phyloP scores from a whole-genome alignment of 1,140 invertebrate species.

The Nephila pilipes region DNA sequence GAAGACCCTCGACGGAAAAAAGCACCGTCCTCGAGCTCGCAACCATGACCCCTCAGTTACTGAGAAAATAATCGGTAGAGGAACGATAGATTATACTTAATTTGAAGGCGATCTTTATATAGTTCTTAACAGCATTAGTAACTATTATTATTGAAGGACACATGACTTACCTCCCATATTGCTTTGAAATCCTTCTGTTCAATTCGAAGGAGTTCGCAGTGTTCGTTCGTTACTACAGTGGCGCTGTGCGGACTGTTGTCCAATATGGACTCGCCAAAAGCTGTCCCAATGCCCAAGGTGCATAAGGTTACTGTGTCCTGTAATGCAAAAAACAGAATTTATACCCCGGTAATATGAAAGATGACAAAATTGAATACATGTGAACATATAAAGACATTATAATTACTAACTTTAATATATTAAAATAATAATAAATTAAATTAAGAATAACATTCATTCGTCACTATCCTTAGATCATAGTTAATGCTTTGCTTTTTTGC shows the following conservation, averaged over 20 bases:
- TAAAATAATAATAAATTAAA: no score
- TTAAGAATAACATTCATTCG: no score
- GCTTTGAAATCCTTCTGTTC: slow-evolving; percentile 89
- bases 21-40: no score
- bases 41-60: no score
- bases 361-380: not conserved
- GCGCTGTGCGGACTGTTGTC: slow-evolving; percentile 87
- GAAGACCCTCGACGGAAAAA: no score
- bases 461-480: no score
- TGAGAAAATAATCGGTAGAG: no score
- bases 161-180: slow-evolving; percentile 87
- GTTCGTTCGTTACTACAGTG: slow-evolving; percentile 88
- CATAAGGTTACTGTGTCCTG: slow-evolving; percentile 86
- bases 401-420: no score
- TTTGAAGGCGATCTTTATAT: no score
- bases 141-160: not conserved
- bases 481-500: no score
- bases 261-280: slow-evolving; percentile 89
- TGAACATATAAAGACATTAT: no score
- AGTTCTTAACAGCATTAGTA: not conserved
- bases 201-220: slow-evolving; percentile 88
- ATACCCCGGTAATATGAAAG: not conserved
- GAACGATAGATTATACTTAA: no score
- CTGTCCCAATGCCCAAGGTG: slow-evolving; percentile 88
- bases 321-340: slow-evolving; percentile 29